A percentile compares a stretch with the other conserved stretches of the same genome.
Evolutionary conservation across 2,797 vertebrate genomes (phyloP).

Genomic region (Cryptoblepharus egeriae): DNA sequence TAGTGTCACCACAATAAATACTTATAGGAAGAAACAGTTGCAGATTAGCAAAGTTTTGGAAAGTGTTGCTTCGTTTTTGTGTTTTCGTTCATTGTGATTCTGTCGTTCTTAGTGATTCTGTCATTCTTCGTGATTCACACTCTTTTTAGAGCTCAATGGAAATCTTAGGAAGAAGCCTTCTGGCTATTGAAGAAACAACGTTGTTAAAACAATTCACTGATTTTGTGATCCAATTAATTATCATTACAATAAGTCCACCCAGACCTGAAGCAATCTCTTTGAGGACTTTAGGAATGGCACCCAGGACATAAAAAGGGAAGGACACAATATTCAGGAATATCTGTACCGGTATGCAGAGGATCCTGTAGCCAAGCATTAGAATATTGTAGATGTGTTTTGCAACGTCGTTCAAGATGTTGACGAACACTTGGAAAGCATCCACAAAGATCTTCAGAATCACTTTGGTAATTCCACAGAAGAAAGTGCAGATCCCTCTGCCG

Average conservation of each 20-base stretch:
- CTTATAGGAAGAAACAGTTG: slow-evolving; percentile 53
- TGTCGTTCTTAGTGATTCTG: slow-evolving; percentile 45
- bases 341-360: slow-evolving; percentile 72
- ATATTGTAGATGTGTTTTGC: slow-evolving; percentile 66
- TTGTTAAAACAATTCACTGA: slow-evolving; percentile 71
- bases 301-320: slow-evolving; percentile 76
- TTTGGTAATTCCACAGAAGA: slow-evolving; percentile 69
- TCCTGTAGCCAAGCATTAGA: slow-evolving; percentile 57
- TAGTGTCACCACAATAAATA: slow-evolving; percentile 70
- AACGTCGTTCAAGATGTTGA: slow-evolving; percentile 73
- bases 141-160: slow-evolving; percentile 64
- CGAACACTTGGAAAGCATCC: slow-evolving; percentile 69
- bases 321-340: slow-evolving; percentile 75
- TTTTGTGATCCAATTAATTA: slow-evolving; percentile 65
- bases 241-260: slow-evolving; percentile 61
- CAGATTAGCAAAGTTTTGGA: slow-evolving; percentile 42
- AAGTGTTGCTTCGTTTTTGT: slow-evolving; percentile 46
- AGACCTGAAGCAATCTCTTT: slow-evolving; percentile 75
- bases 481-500: slow-evolving; percentile 63
- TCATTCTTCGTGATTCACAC: slow-evolving; percentile 24
- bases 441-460: slow-evolving; percentile 78
- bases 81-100: too few species aligned
- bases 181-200: slow-evolving; percentile 63
- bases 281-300: slow-evolving; percentile 76
- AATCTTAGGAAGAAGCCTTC: slow-evolving; percentile 68